Base-by-base conservation (phyloP, 1,140 invertebrate genomes). In the Drosophila saltans region DNA sequence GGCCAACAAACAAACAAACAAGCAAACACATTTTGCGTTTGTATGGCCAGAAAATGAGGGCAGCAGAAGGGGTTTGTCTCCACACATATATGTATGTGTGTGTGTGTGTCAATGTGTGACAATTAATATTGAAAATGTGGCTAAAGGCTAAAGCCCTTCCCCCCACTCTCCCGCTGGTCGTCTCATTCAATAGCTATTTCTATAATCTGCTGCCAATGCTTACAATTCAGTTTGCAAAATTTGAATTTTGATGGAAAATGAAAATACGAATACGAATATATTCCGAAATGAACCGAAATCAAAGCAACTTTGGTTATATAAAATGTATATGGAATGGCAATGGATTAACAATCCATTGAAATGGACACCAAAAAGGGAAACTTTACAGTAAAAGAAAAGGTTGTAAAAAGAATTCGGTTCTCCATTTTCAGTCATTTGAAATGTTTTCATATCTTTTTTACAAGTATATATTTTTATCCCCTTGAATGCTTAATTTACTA, bases 1-100 rank as follows among this genome's bases (percentile, higher is more conserved):
- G 74, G 48, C 75, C 56, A 68, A 28, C 78, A 56, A 81, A 52
- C 69, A 66, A 79, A 62, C 69, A 71, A 80, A 66, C 75, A 75
- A 81, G 7, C 45, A 52, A 24, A 52, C 45, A 66, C 80, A 72
- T 66, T 77, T 71, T 65, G 4, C 43, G 41, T 55, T 3, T 56
- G 61, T 52, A 57, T 52, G 67, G 67, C 60, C 16, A 48, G 24
- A 39, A 52, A 40, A 64, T 52, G 45, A 52, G 21, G 45, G 21
- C 45, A 52, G 24, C 21, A 52, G 21, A 52, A 26, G 8, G 45
- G 45, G 45, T 36, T 36, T 36, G 33, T 1, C 6, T 36, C 33
- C 33, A 36, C 28, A 30, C 6, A 36, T 5, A 36, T 36, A 16
- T 62, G 21, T 11, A 21, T 60, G 3, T 63, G 41, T 63, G 10